These are phyloP conservation scores for Neosalanx taihuensis DNA, from an alignment of 2,797 vertebrate genomes.

Conservation along the genomic window DNA sequence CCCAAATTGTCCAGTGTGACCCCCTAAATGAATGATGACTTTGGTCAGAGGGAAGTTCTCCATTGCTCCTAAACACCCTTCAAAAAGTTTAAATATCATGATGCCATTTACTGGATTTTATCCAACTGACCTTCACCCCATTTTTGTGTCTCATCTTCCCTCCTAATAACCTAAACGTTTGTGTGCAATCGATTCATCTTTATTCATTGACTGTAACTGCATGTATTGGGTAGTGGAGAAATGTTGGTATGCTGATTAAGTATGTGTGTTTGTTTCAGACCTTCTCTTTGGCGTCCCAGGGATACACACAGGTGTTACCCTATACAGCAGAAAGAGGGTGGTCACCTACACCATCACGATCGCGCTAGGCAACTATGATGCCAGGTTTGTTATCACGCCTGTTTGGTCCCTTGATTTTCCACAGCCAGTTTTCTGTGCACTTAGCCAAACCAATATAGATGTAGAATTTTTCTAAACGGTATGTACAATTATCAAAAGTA, in stretches of 20 bases:
- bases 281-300: constrained; percentile 91
- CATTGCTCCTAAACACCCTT: not conserved
- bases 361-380: constrained; percentile 85
- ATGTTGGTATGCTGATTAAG: not conserved
- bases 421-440: not conserved
- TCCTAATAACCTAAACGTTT: too few species aligned
- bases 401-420: not conserved
- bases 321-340: constrained; percentile 83
- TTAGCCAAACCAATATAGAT: too few species aligned
- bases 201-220: not conserved
- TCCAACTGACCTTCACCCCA: not conserved
- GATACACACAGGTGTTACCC: constrained; percentile 87
- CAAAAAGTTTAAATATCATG: not conserved
- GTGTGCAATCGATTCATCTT: not conserved
- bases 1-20: constrained; percentile 26
- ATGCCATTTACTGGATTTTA: not conserved
- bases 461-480: too few species aligned
- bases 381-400: constrained; percentile 70
- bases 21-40: constrained; percentile 28
- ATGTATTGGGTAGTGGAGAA: not conserved
- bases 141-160: not conserved
- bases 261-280: constrained; percentile 68
- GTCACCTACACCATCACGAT: constrained; percentile 91
- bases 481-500: too few species aligned
- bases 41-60: constrained; percentile 8